Evolutionary conservation across 2,797 vertebrate genomes (phyloP).

Genomic region (Lepilemur ruficaudatus): DNA sequence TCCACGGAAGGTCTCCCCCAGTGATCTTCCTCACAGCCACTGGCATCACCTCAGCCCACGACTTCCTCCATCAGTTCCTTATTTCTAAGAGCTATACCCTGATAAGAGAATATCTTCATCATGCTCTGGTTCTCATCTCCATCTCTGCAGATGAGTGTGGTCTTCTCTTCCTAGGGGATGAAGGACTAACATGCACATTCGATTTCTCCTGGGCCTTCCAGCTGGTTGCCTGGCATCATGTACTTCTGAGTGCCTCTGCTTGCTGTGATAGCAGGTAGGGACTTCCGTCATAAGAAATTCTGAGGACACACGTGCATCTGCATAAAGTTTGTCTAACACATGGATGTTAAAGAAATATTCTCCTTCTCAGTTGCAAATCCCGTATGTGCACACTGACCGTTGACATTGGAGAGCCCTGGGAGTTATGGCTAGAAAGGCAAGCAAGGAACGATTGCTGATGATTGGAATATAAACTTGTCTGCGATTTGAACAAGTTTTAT

Average conservation of each 20-base stretch:
- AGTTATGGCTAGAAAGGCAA: not conserved
- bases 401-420: not conserved
- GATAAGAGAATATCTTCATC: not conserved
- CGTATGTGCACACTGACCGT: not conserved
- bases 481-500: not conserved
- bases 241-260: not conserved
- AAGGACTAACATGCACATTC: rapidly evolving
- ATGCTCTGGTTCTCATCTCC: not conserved
- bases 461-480: not conserved
- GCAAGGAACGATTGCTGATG: not conserved
- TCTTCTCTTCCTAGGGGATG: not conserved
- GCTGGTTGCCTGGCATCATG: not conserved
- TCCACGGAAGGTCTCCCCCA: not conserved
- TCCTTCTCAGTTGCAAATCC: not conserved
- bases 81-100: rapidly evolving
- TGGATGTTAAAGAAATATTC: not conserved
- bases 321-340: not conserved
- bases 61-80: not conserved
- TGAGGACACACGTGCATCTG: not conserved
- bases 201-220: not conserved
- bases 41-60: not conserved
- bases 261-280: not conserved
- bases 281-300: not conserved
- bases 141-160: not conserved
- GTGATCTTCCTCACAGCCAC: no score